Conservation (phyloP, 1,140 invertebrate genomes). For the Drosophila yakuba region DNA sequence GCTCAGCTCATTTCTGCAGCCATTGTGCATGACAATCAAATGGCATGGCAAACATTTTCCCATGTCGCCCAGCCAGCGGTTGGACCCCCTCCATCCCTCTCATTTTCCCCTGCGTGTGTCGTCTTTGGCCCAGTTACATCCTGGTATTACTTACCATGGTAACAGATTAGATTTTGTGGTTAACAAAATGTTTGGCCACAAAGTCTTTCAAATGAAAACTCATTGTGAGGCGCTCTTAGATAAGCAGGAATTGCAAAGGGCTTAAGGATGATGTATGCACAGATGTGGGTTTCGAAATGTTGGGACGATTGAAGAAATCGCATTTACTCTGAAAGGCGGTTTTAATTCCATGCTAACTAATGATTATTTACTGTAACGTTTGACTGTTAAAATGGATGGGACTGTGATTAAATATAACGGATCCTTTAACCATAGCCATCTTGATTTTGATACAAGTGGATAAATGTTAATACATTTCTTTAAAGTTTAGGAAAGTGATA, state of each 20-base stretch:
- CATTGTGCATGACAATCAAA: constrained; percentile 70
- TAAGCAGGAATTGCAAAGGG: constrained; percentile 27
- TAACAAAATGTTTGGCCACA: constrained; percentile 41
- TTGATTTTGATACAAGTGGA: no score
- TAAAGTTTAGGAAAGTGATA: no score
- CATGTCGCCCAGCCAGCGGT: constrained; percentile 15
- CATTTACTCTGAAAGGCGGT: not conserved
- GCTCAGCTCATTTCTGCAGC: constrained; percentile 41
- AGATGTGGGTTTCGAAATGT: constrained; percentile 7
- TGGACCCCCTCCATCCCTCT: not conserved
- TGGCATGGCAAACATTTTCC: constrained; percentile 54
- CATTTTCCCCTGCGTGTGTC: not conserved
- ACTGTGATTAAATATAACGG: no score
- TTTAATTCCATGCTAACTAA: not conserved
- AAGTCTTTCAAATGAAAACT: constrained; percentile 46
- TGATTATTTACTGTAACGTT: not conserved
- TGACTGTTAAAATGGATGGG: not conserved
- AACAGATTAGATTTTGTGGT: constrained; percentile 50
- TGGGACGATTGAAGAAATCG: no score
- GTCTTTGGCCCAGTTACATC: constrained; percentile 8
- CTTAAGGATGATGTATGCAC: constrained; percentile 13
- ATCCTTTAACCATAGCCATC: no score
- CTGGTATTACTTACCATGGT: constrained; percentile 45
- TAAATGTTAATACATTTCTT: no score
- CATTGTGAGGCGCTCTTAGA: constrained; percentile 30